A percentile compares a stretch with the other conserved stretches of the same genome.
phyloP scores from a whole-genome alignment of 1,140 invertebrate species.

The Zaprionus gabonicus region DNA sequence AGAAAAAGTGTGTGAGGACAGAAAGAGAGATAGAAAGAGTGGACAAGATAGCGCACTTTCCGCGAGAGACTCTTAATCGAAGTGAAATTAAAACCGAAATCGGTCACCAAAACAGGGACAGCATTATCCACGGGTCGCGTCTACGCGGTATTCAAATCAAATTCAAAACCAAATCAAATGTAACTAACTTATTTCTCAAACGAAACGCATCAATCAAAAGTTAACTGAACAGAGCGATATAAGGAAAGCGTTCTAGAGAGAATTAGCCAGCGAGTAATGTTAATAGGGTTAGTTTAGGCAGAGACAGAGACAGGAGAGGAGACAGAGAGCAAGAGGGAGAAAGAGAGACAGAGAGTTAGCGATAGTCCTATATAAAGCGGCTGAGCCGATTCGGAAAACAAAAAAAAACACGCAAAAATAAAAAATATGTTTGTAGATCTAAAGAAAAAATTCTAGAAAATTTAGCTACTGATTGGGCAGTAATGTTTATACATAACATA shows the following conservation, averaged over 20 bases:
- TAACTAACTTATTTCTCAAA: conserved; percentile 20
- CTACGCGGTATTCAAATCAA: background rate
- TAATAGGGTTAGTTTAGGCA: background rate
- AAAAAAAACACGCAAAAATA: conserved; percentile 7
- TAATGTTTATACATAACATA: conserved; percentile 13
- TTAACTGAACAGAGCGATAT: background rate
- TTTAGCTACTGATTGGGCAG: conserved; percentile 26
- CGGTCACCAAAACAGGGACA: conserved; percentile 10
- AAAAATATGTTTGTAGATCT: conserved; percentile 18
- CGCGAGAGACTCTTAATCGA: background rate
- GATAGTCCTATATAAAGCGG: conserved; percentile 4
- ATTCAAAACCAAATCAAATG: conserved; percentile 4
- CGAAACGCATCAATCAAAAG: conserved; percentile 13
- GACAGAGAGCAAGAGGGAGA: conserved; percentile 12
- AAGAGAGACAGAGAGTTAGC: conserved; percentile 11
- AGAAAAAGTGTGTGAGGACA: conserved; percentile 2
- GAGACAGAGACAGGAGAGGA: background rate
- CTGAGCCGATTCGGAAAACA: conserved; percentile 1
- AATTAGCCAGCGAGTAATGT: background rate
- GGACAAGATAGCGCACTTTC: conserved; percentile 15
- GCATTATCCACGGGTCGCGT: background rate
- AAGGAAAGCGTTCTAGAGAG: conserved; percentile 4
- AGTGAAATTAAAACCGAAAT: conserved; percentile 10
- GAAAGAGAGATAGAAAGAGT: conserved; percentile 21
- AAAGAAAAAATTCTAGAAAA: conserved; percentile 7